These are phyloP conservation scores for Nannospalax galili DNA, from an alignment of 2,113 vertebrate species.

Conservation along the genomic window DNA sequence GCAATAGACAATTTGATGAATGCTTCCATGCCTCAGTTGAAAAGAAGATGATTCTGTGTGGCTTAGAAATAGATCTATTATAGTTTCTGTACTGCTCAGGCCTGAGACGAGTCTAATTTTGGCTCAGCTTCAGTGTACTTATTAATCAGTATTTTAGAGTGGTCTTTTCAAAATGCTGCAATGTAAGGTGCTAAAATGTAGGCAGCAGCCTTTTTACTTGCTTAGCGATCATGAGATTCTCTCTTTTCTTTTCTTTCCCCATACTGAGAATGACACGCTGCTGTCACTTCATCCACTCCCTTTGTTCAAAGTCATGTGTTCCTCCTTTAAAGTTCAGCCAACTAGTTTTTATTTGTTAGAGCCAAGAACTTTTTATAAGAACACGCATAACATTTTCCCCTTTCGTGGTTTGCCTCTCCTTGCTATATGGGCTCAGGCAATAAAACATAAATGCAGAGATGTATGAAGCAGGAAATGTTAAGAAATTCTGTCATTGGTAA, in stretches of 20 bases:
- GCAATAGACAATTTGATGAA: conserved; percentile 36
- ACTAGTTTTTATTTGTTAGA: conserved; percentile 49
- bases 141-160: conserved; percentile 59
- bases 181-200: conserved; percentile 1
- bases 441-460: neutral
- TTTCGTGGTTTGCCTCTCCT: neutral
- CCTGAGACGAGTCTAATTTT: conserved; percentile 23
- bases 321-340: conserved; percentile 47
- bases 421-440: neutral
- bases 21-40: neutral
- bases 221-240: conserved; percentile 43
- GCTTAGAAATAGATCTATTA: conserved; percentile 65
- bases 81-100: conserved; percentile 10
- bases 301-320: conserved; percentile 63
- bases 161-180: conserved; percentile 55
- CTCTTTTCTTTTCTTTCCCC: neutral
- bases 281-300: conserved; percentile 23
- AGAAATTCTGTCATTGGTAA: neutral
- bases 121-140: neutral
- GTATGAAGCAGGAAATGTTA: neutral
- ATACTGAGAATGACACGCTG: neutral
- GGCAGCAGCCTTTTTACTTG: conserved; percentile 3
- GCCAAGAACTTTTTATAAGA: neutral
- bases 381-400: neutral
- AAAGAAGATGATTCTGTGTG: conserved; percentile 53